Evolutionary conservation across 2,888 invertebrate genomes (phyloP), one percentile per base, ranked within the genome.

Genomic region (Perizoma flavofasciatum): DNA sequence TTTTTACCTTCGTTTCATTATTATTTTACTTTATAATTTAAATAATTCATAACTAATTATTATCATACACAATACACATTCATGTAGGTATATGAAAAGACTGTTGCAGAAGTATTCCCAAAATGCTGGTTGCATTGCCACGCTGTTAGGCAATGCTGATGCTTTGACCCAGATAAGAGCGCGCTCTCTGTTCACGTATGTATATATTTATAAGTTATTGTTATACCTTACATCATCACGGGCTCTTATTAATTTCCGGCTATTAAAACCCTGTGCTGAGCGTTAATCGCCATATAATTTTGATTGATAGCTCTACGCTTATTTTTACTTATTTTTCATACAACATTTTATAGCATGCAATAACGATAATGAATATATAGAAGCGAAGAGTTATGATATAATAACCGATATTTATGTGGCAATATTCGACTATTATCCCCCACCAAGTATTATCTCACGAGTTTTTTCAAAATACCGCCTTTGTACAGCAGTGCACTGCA

Each of bases 251-350:
- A 83, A 85, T 86, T 83, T 83, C 83, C 84, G 81, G 81, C 72
- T 74, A 78, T 83, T 83, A 81, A 78, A 74, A 74, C 67, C 66
- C 67, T 68, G 67, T 59, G 67, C 65, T 73, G 72, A 66, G 70
- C 78, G 74, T 79, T 85, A 85, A 87, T 85, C 79, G 82, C 74
- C 74, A 78, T 79, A 82, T 85, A 86, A 87, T 85, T 70, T 85
- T 87, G 86, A 87, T 87, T 82, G 86, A 88, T 87, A 78, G 81
- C 79, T 77, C 66, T 73, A 73, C 76, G 69, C 64, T 75, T 75
- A 73, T 76, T 81, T 85, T 83, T 81, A 82, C 80, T 75, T 78
- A 85, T 82, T 83, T 86, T 85, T 82, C 81, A 82, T 80, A 78
- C 75, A 68, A 77, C 77, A 73, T 77, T 71, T 78, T 74, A 81